Evolutionary conservation across 2,888 invertebrate genomes (phyloP).

Genomic region (Phortica magna): DNA sequence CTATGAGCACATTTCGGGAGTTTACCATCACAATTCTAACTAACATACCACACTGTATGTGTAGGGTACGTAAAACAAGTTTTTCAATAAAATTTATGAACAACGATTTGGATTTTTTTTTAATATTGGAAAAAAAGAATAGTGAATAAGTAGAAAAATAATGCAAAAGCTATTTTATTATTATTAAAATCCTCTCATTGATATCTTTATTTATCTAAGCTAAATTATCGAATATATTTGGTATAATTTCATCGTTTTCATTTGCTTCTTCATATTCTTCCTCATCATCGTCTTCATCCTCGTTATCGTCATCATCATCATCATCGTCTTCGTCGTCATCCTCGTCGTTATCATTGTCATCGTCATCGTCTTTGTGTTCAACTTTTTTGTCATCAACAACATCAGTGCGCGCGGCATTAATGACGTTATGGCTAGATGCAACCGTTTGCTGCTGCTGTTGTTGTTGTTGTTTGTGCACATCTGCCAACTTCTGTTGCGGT

Average conservation of each 20-base stretch:
- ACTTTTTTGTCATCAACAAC: too few species aligned
- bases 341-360: conserved; percentile 54
- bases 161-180: background rate
- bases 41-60: too few species aligned
- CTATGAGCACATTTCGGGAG: too few species aligned
- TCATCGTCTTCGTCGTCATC: conserved; percentile 56
- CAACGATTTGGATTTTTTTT: background rate
- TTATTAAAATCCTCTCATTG: too few species aligned
- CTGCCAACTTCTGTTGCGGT: background rate
- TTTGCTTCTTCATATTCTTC: conserved; percentile 67
- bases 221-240: conserved; percentile 55
- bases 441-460: conserved; percentile 43
- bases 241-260: conserved; percentile 66
- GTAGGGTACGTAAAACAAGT: too few species aligned
- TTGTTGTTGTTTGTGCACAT: conserved; percentile 47
- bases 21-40: too few species aligned
- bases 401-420: background rate
- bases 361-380: conserved; percentile 50
- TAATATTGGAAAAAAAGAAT: background rate
- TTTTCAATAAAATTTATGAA: too few species aligned
- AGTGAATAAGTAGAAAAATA: background rate
- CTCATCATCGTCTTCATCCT: conserved; percentile 48
- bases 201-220: background rate
- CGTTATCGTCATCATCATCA: conserved; percentile 50
- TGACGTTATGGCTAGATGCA: background rate